A percentile compares a stretch with the other conserved stretches of the same genome.
These are phyloP conservation scores for Acleris literana DNA, from an alignment of 2,888 invertebrate genomes.

Conservation along the genomic window DNA sequence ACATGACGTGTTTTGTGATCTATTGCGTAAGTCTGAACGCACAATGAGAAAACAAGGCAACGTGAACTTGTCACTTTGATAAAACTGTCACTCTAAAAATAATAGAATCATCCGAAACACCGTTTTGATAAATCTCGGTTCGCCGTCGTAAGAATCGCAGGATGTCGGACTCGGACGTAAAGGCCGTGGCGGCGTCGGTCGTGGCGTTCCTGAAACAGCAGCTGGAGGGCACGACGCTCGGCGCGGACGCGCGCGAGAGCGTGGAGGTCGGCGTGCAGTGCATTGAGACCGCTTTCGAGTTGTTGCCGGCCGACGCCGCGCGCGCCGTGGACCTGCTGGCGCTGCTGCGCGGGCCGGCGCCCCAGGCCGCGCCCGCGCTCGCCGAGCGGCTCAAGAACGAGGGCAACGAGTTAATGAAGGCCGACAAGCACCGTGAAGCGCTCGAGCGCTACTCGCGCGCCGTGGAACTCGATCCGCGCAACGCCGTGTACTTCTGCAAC, in stretches of 20 bases:
- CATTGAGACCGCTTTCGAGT: constrained; percentile 93
- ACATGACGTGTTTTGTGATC: background rate
- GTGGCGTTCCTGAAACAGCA: constrained; percentile 83
- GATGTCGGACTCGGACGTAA: constrained; percentile 66
- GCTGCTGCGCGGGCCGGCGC: constrained; percentile 65
- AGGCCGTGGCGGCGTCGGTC: constrained; percentile 81
- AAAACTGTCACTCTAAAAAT: constrained; percentile 49
- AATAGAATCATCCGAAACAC: constrained; percentile 42
- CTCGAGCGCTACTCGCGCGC: constrained; percentile 94
- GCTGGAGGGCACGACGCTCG: constrained; percentile 75
- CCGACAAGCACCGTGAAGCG: constrained; percentile 91
- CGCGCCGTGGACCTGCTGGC: constrained; percentile 64
- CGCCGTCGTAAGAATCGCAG: constrained; percentile 37
- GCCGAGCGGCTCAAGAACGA: constrained; percentile 94
- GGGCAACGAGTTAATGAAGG: constrained; percentile 95
- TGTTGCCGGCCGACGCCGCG: constrained; percentile 79
- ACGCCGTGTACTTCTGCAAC: constrained; percentile 98
- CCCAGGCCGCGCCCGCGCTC: constrained; percentile 82
- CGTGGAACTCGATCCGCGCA: constrained; percentile 92
- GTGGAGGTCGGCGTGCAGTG: constrained; percentile 98
- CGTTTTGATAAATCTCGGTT: constrained; percentile 17
- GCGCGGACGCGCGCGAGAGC: constrained; percentile 85
- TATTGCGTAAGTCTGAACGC: constrained; percentile 10
- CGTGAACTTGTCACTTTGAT: constrained; percentile 31
- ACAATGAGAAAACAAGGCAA: constrained; percentile 26